A percentile compares a stretch with the other conserved stretches of the same genome.
These are phyloP conservation scores for Hipposideros armiger DNA, from an alignment of 2,113 vertebrate genomes.

Conservation along the genomic window DNA sequence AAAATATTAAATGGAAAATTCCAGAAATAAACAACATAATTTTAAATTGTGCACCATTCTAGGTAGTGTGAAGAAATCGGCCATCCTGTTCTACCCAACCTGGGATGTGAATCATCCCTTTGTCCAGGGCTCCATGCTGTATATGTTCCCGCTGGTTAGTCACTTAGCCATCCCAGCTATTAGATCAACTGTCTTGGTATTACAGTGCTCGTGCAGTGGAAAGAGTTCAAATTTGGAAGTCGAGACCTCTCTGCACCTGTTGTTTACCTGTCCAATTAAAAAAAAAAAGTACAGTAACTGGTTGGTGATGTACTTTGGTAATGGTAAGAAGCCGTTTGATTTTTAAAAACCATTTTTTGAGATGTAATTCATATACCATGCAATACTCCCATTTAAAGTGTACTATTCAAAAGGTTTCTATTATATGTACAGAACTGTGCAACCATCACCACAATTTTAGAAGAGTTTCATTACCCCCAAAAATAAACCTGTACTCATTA, in stretches of 20 bases:
- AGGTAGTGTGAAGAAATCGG: background rate
- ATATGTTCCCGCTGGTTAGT: background rate
- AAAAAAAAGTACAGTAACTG: background rate
- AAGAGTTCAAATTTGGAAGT: background rate
- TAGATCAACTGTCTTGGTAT: too few species aligned
- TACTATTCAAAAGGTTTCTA: conserved; percentile 23
- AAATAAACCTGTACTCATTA: background rate
- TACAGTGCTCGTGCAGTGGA: background rate
- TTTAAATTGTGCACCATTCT: background rate
- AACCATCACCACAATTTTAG: background rate
- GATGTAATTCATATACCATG: background rate
- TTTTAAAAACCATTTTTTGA: background rate
- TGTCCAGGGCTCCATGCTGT: background rate
- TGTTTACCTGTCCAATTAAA: background rate
- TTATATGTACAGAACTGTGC: background rate
- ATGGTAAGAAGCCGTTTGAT: background rate
- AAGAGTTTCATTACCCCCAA: background rate
- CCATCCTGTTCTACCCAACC: too few species aligned
- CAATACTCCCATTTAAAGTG: background rate
- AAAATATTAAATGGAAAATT: background rate
- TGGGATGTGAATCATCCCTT: background rate
- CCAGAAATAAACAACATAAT: background rate
- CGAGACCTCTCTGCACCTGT: background rate
- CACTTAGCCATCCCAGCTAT: too few species aligned
- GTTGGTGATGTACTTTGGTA: background rate